Evolutionary conservation across 2,888 invertebrate genomes (phyloP).

Genomic region (Callosobruchus maculatus): DNA sequence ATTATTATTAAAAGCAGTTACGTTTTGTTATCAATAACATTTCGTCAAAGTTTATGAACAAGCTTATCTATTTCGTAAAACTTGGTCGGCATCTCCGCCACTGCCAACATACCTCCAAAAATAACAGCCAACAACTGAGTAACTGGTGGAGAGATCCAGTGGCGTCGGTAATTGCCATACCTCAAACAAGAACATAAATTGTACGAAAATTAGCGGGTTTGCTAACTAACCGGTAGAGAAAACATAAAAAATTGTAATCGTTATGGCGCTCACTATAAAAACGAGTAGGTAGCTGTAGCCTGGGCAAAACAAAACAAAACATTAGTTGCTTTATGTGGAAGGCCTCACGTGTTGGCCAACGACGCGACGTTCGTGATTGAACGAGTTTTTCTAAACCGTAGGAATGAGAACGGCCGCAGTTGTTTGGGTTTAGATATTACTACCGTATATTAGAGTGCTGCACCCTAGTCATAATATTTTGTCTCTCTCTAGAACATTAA

Average conservation of each 20-base stretch:
- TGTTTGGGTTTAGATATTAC: neutral
- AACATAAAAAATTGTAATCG: constrained; percentile 3
- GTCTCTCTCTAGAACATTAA: too few relatives aligned
- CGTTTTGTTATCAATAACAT: too few relatives aligned
- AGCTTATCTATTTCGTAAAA: too few relatives aligned
- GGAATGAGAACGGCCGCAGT: neutral
- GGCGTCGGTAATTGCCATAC: constrained; percentile 1
- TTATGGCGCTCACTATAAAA: neutral
- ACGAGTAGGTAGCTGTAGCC: neutral
- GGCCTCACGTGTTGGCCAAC: neutral
- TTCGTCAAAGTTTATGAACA: too few relatives aligned
- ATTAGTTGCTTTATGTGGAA: neutral
- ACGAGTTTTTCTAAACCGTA: neutral
- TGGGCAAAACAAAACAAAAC: neutral
- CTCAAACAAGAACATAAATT: constrained; percentile 2
- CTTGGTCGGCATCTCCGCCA: neutral
- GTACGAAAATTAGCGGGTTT: constrained; percentile 1
- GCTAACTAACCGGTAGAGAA: neutral
- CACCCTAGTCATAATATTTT: neutral
- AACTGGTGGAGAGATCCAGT: neutral
- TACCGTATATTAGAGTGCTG: neutral
- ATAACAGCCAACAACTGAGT: neutral
- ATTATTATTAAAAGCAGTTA: too few relatives aligned
- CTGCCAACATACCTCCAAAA: neutral
- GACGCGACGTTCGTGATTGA: neutral